These are phyloP conservation scores for Atethmia centrago DNA, from an alignment of 2,888 invertebrate genomes.

Conservation along the genomic window DNA sequence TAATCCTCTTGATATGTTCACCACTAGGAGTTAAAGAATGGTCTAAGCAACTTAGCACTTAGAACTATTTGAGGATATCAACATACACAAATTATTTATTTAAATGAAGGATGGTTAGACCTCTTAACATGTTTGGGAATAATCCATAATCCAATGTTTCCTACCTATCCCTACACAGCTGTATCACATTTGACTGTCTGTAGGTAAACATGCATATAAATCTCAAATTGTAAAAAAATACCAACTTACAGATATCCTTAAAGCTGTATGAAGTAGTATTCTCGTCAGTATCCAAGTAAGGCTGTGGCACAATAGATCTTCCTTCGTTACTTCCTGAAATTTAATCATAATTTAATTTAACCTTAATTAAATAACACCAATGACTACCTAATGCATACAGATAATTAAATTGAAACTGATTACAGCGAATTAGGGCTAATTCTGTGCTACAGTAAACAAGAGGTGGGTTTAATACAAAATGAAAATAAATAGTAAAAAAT, in stretches of 20 bases:
- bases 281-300: slow-evolving; percentile 89
- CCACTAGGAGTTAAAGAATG: background rate
- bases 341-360: slow-evolving; percentile 80
- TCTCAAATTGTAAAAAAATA: slow-evolving; percentile 53
- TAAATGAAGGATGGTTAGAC: background rate
- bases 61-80: background rate
- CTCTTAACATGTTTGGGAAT: background rate
- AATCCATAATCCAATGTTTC: background rate
- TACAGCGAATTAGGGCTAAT: slow-evolving; percentile 52
- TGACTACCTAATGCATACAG: slow-evolving; percentile 47
- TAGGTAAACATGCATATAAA: slow-evolving; percentile 7
- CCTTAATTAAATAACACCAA: slow-evolving; percentile 62
- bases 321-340: slow-evolving; percentile 85
- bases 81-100: background rate
- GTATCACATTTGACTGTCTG: background rate
- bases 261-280: slow-evolving; percentile 81
- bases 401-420: slow-evolving; percentile 73
- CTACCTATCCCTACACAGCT: background rate
- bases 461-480: slow-evolving; percentile 8
- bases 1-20: background rate
- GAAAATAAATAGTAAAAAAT: slow-evolving; percentile 11
- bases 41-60: background rate
- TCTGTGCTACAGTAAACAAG: slow-evolving; percentile 57
- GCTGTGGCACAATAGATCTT: slow-evolving; percentile 89
- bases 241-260: slow-evolving; percentile 84